phyloP scores from a whole-genome alignment of 2,797 vertebrate genomes.

The Gobio occitaniae region DNA sequence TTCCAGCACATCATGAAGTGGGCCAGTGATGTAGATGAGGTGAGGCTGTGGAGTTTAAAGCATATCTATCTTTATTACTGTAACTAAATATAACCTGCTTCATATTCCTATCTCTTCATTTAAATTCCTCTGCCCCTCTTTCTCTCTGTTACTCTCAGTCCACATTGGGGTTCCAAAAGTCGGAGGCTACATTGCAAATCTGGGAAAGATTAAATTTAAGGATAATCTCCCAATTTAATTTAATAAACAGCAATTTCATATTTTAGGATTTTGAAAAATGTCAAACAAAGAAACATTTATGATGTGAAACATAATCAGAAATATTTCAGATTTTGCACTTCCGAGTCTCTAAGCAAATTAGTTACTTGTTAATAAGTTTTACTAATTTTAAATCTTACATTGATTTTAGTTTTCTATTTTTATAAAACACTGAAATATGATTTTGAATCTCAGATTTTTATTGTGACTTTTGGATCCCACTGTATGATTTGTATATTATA shows the following conservation, averaged over 20 bases:
- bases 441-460: neutral
- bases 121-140: constrained; percentile 22
- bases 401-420: neutral
- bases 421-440: neutral
- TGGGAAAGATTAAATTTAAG: neutral
- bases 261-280: neutral
- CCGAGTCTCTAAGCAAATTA: neutral
- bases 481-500: neutral
- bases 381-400: neutral
- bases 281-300: neutral
- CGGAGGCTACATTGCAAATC: neutral
- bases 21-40: constrained; percentile 98
- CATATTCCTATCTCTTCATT: neutral
- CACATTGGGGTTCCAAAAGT: neutral
- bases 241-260: neutral
- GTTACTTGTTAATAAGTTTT: neutral
- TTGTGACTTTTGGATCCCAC: neutral
- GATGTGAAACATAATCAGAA: neutral
- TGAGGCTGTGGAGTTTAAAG: constrained; percentile 67
- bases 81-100: neutral
- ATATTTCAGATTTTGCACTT: neutral
- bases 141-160: constrained; percentile 25
- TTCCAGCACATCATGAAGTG: constrained; percentile 99
- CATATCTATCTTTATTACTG: neutral
- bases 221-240: no score